Conservation (phyloP, 2,888 invertebrate species). For the Drepanosiphum platanoidis region DNA sequence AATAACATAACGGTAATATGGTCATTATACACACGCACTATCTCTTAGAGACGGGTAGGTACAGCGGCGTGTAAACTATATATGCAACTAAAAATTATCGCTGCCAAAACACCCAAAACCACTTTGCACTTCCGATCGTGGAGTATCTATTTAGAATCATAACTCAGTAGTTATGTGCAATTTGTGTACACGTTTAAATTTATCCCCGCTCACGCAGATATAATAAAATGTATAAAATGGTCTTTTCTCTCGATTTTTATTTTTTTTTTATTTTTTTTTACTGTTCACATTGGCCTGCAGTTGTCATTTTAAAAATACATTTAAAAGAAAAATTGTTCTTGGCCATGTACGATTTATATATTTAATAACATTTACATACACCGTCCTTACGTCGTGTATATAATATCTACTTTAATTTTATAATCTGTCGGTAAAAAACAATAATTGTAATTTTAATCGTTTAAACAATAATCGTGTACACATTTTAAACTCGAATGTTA, state of each 20-base stretch:
- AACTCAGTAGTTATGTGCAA: not conserved
- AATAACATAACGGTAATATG: constrained; percentile 24
- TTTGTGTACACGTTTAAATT: constrained; percentile 10
- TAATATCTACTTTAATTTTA: not conserved
- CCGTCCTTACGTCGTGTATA: too few species aligned
- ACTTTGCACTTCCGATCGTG: constrained; percentile 12
- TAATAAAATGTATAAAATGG: not conserved
- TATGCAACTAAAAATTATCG: not conserved
- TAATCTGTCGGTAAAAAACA: not conserved
- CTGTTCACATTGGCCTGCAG: not conserved
- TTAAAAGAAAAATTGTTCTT: constrained; percentile 1
- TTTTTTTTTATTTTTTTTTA: too few species aligned
- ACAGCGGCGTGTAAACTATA: not conserved
- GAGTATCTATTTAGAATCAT: constrained; percentile 28
- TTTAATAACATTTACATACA: not conserved
- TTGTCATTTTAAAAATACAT: constrained; percentile 22
- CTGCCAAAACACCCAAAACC: constrained; percentile 40
- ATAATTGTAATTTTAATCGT: not conserved
- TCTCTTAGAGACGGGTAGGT: not conserved
- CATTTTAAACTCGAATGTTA: not conserved
- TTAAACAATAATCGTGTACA: not conserved
- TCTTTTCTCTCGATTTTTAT: not conserved
- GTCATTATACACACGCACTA: not conserved
- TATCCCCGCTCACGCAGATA: constrained; percentile 22
- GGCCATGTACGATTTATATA: not conserved